Evolutionary conservation across 2,888 invertebrate genomes (phyloP).

Genomic region (Parelbella ahira): DNA sequence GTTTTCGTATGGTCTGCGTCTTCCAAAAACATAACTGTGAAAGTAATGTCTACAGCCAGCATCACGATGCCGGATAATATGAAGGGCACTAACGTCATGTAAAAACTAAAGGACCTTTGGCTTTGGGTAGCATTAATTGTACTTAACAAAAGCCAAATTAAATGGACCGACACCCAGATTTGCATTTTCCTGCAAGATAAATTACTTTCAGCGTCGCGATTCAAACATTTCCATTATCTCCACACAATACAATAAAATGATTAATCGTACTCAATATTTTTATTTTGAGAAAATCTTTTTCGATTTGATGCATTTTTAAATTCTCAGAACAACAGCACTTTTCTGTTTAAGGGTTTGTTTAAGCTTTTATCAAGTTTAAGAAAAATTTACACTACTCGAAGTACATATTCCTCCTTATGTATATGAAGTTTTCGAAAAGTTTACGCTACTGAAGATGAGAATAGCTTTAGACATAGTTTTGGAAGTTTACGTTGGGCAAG

Average conservation of each 20-base stretch:
- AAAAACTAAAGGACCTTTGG: constrained; percentile 48
- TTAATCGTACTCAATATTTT: too few relatives aligned
- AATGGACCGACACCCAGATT: constrained; percentile 51
- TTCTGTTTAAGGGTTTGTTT: too few relatives aligned
- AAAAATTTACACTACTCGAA: too few relatives aligned
- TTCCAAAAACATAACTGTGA: constrained; percentile 44
- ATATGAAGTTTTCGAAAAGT: constrained; percentile 4
- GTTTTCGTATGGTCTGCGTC: constrained; percentile 44
- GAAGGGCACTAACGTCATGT: constrained; percentile 51
- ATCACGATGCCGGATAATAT: constrained; percentile 46
- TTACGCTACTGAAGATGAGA: background rate
- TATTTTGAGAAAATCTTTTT: too few relatives aligned
- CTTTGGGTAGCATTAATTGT: constrained; percentile 45
- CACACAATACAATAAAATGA: too few relatives aligned
- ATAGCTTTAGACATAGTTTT: constrained; percentile 1
- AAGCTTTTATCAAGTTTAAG: too few relatives aligned
- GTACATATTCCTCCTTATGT: background rate
- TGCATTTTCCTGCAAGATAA: constrained; percentile 49
- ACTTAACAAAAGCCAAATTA: constrained; percentile 50
- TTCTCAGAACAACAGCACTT: too few relatives aligned
- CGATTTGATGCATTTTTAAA: too few relatives aligned
- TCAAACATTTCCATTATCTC: too few relatives aligned
- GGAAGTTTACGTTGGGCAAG: constrained; percentile 6
- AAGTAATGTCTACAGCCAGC: constrained; percentile 45
- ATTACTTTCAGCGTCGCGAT: too few relatives aligned